Evolutionary conservation across 2,113 vertebrate genomes (phyloP).

Genomic region (Rhineura floridana): DNA sequence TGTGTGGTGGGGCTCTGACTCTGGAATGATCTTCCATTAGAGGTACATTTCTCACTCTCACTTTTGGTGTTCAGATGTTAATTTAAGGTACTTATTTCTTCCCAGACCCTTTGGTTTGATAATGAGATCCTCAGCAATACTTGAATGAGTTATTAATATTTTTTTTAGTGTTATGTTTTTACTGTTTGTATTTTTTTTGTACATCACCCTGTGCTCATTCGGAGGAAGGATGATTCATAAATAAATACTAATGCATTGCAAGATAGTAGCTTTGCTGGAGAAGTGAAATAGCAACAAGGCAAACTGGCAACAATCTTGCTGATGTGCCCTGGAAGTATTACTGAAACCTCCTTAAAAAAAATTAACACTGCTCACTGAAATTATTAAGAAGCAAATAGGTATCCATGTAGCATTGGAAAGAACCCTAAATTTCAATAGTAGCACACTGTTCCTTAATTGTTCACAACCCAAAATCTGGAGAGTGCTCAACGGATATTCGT

Average conservation of each 20-base stretch:
- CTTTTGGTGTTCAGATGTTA: too few species aligned
- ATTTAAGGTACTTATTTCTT: too few species aligned
- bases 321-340: not conserved
- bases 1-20: too few species aligned
- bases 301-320: not conserved
- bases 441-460: not conserved
- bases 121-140: too few species aligned
- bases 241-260: not conserved
- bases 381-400: too few species aligned
- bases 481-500: not conserved
- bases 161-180: too few species aligned
- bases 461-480: not conserved
- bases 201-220: too few species aligned
- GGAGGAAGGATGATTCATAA: not conserved
- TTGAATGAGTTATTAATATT: too few species aligned
- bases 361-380: not conserved
- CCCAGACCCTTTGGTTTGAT: too few species aligned
- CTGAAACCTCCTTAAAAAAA: not conserved
- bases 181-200: too few species aligned
- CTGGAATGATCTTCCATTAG: too few species aligned
- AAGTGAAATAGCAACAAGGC: not conserved
- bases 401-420: not conserved
- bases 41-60: too few species aligned
- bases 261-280: not conserved
- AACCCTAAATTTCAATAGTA: not conserved